Percentiles rank a stretch among this genome's conserved stretches.
Evolutionary conservation across 2,888 invertebrate genomes (phyloP).

Genomic region (Hirtodrosophila cameraria): DNA sequence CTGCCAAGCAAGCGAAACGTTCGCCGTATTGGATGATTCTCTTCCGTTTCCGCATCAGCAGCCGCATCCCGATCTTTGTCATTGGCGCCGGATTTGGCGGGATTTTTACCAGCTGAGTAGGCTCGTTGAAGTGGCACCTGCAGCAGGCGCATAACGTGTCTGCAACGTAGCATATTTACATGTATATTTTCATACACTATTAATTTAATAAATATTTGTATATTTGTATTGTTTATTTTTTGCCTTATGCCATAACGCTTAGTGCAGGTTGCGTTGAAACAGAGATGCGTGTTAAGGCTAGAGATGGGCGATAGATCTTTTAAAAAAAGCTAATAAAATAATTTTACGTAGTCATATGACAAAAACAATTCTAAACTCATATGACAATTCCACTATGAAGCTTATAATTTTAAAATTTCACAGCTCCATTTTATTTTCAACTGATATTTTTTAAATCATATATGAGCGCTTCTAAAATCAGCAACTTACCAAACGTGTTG

Average conservation of each 20-base stretch:
- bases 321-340: too few species aligned
- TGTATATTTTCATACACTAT: slow-evolving; percentile 25
- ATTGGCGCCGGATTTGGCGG: slow-evolving; percentile 9
- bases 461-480: too few species aligned
- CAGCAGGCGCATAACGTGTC: slow-evolving; percentile 35
- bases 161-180: slow-evolving; percentile 57
- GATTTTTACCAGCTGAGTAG: slow-evolving; percentile 21
- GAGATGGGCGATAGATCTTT: too few species aligned
- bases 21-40: slow-evolving; percentile 74
- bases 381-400: too few species aligned
- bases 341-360: too few species aligned
- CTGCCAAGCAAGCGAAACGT: slow-evolving; percentile 77
- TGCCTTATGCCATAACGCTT: slow-evolving; percentile 38
- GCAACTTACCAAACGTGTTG: too few species aligned
- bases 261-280: not conserved
- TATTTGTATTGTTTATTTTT: slow-evolving; percentile 21
- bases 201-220: not conserved
- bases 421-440: too few species aligned
- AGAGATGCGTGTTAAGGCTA: too few species aligned
- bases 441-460: too few species aligned
- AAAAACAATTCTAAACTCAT: too few species aligned
- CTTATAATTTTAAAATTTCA: too few species aligned
- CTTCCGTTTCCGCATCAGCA: slow-evolving; percentile 38
- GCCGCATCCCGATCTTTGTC: too few species aligned
- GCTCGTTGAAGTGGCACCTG: slow-evolving; percentile 35